Base-by-base conservation (phyloP, 2,888 invertebrate species). In the Dendrolimus pini region DNA sequence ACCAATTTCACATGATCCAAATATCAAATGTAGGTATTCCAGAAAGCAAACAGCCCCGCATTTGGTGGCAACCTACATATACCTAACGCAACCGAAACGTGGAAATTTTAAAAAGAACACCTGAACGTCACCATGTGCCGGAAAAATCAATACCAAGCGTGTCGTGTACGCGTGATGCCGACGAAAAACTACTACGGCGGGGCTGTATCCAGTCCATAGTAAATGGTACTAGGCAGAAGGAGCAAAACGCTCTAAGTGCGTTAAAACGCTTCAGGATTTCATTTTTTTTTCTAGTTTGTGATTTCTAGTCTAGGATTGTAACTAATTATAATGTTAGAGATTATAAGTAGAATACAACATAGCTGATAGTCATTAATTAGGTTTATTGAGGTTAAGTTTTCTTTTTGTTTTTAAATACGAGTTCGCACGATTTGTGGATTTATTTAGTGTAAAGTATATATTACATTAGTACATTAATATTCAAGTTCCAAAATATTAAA, bases 91-190 rank as follows among this genome's bases (percentile, higher is more conserved):
- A 47, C 47, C 47, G 47, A 47, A 47, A 47, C 47, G 9, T 9
- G 47, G 12, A 47, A 47, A 47, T 9, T 47, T 12, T 47, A 47
- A 47, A 47, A 47, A 47, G 47, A 62, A 66, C 77, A 88, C 89
- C 89, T 89, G 87, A 83, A 78, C 74, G 70, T 66, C 66, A 74
- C 75, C 85, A 82, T 88, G 86, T 86, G 83, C 81, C 77, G 74
- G 47, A 74, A 89, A 89, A 90, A 89, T 89, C 89, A 85, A 89
- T 89, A 89, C 86, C 59, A 61, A 78, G 78, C 83, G 80, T 89
- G 88, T 89, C 89, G 86, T 75, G 73, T 82, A 84, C 85, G 85
- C 87, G 89, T 89, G 84, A 87, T 88, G 79, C 85, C 87, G 71
- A 82, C 89, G 89, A 89, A 89, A 90, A 89, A 90, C 89, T 90